Conservation (phyloP, 2,113 vertebrate species). For the Perca fluviatilis region DNA sequence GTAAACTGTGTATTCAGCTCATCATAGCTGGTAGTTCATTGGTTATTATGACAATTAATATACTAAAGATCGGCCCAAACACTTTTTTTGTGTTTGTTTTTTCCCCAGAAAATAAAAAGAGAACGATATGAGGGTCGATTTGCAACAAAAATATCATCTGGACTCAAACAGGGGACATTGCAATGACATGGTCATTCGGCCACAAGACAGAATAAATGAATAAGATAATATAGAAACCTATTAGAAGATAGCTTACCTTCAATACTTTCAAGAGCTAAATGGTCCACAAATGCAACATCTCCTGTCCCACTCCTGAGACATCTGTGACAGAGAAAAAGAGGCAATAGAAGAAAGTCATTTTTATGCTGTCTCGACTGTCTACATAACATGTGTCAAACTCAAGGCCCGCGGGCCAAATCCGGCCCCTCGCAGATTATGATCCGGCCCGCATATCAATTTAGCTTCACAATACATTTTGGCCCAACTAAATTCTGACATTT, state of each 20-base stretch:
- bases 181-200: neutral
- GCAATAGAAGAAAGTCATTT: neutral
- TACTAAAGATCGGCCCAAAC: too few species aligned
- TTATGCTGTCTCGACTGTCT: neutral
- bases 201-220: neutral
- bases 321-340: slow-evolving; percentile 70
- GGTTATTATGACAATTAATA: too few species aligned
- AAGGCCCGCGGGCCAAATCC: too few species aligned
- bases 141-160: neutral
- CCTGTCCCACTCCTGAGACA: slow-evolving; percentile 87
- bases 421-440: too few species aligned
- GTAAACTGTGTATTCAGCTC: neutral
- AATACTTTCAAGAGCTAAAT: slow-evolving; percentile 84
- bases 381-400: too few species aligned
- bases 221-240: neutral
- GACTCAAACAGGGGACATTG: neutral
- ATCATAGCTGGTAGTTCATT: neutral
- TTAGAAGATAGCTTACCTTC: slow-evolving; percentile 79
- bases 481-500: too few species aligned
- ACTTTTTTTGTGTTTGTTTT: too few species aligned
- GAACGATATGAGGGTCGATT: neutral
- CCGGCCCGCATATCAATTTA: too few species aligned
- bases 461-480: too few species aligned
- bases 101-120: too few species aligned
- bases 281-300: slow-evolving; percentile 93